These are phyloP conservation scores for Trichechus manatus DNA, from an alignment of 2,113 vertebrate genomes.

Conservation along the genomic window DNA sequence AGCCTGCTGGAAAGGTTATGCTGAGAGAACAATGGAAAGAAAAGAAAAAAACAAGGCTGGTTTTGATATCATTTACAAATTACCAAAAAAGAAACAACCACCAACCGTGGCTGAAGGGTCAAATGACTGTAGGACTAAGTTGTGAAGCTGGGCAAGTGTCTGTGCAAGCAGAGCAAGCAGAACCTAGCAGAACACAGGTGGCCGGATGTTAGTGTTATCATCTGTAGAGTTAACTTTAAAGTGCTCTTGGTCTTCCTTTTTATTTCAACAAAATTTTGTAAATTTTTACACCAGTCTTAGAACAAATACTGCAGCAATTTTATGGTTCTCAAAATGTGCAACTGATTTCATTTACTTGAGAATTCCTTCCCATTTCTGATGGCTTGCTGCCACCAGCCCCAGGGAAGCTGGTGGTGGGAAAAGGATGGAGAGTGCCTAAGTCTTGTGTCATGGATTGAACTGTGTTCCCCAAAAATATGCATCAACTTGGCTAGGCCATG, in stretches of 20 bases:
- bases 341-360: neutral
- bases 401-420: neutral
- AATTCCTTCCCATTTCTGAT: neutral
- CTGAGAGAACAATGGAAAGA: neutral
- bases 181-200: neutral
- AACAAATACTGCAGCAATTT: neutral
- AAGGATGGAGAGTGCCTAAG: fast-evolving
- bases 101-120: neutral
- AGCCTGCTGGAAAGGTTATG: neutral
- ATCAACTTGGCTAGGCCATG: too few species aligned
- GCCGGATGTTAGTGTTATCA: neutral
- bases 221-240: neutral
- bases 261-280: constrained; percentile 6
- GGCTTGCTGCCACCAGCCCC: neutral
- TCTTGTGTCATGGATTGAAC: neutral
- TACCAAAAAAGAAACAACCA: neutral
- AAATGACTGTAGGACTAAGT: neutral
- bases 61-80: neutral
- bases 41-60: neutral
- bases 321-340: fast-evolving
- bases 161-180: neutral
- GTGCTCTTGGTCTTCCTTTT: constrained; percentile 8
- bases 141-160: neutral
- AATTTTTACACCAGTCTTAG: neutral
- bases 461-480: too few species aligned